phyloP scores from a whole-genome alignment of 1,140 invertebrate species.

The Aphaenogaster rudis region DNA sequence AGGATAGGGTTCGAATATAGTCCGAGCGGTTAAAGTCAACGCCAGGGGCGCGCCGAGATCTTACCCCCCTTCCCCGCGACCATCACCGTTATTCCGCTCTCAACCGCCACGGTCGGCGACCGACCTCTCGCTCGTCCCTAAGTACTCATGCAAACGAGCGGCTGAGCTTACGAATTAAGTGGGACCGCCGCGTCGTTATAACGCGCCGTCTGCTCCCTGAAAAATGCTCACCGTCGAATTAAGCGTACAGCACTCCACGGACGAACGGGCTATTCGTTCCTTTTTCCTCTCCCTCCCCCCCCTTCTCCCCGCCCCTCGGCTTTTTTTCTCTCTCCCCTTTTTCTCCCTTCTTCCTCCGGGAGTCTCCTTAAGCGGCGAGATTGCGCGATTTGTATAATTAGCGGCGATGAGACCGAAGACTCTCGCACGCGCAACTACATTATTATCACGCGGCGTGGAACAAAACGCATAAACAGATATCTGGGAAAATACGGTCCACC shows the following conservation, averaged over 20 bases:
- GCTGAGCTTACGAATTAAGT: conserved; percentile 71
- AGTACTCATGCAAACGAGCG: conserved; percentile 74
- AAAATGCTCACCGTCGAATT: conserved; percentile 60
- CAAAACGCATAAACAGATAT: conserved; percentile 26
- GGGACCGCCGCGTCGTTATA: conserved; percentile 53
- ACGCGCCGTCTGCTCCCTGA: conserved; percentile 34
- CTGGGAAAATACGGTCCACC: not conserved
- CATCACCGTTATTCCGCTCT: conserved; percentile 41
- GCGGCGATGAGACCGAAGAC: conserved; percentile 13
- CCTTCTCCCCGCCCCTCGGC: too few species aligned
- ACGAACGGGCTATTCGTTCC: conserved; percentile 22
- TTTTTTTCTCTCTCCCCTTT: not conserved
- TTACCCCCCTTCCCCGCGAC: conserved; percentile 22
- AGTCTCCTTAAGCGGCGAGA: conserved; percentile 21
- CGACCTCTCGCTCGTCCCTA: conserved; percentile 59
- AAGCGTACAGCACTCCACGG: conserved; percentile 38
- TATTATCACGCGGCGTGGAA: not conserved
- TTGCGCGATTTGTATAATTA: conserved; percentile 54
- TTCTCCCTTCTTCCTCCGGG: not conserved
- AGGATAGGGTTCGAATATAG: conserved; percentile 60
- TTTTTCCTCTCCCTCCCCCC: not conserved
- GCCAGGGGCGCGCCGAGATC: conserved; percentile 56
- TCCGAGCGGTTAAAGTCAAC: conserved; percentile 75
- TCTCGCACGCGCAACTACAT: not conserved
- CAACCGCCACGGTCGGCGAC: conserved; percentile 13